Evolutionary conservation across 2,888 invertebrate genomes (phyloP).

Genomic region (Caenorhabditis angaria): DNA sequence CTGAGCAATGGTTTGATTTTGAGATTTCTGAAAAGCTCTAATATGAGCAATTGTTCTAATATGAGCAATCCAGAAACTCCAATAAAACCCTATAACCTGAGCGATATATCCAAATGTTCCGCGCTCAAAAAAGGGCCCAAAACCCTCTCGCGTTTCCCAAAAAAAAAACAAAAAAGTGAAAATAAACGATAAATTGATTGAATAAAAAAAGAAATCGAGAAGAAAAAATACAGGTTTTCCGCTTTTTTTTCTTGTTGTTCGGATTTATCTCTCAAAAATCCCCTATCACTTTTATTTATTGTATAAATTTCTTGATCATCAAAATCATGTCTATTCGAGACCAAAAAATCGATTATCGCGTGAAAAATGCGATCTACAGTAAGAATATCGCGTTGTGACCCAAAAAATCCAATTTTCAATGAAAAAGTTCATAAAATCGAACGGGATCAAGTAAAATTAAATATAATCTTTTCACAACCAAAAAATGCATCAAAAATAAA

Average conservation of each 20-base stretch:
- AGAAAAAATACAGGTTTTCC: not conserved
- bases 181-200: not conserved
- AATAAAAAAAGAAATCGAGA: not conserved
- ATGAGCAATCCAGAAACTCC: no score
- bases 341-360: no score
- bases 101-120: not conserved
- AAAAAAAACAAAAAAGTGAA: no score
- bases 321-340: not conserved
- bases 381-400: not conserved
- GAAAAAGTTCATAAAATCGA: not conserved
- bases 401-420: not conserved
- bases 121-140: not conserved
- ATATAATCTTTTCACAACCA: not conserved
- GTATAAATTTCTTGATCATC: no score
- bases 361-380: no score
- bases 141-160: not conserved
- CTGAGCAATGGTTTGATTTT: no score
- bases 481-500: not conserved
- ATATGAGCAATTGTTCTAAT: no score
- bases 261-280: not conserved
- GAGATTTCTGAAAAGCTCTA: no score
- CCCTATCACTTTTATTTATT: not conserved
- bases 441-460: no score
- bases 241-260: not conserved
- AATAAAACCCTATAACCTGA: not conserved